Evolutionary conservation across 2,797 vertebrate species (phyloP), one percentile per base, ranked within the genome.

Genomic region (Aeoliscus strigatus): DNA sequence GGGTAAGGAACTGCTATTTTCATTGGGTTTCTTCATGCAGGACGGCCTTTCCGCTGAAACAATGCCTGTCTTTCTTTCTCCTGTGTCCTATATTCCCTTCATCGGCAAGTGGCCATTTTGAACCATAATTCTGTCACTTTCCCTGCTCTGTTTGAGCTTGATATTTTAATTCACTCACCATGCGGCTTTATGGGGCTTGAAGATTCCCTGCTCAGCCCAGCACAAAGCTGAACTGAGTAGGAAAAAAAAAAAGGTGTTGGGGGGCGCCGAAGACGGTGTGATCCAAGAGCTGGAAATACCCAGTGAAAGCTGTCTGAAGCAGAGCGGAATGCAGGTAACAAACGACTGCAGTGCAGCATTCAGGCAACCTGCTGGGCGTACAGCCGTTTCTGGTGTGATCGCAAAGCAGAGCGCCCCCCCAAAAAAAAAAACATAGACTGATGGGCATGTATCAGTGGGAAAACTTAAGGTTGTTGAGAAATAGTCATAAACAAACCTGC

Each of bases 161-260:
- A 81, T 78, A 73, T 78, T 83, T 76, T 80, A 73, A 84, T 82
- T 76, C 61, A 56, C 27, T 27, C 53, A 45, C 74, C 39, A 48
- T 45, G 4, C 48, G 54, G 42, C 60, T 79, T 68, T 38, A 55
- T 40, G 66, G 65, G 69, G 52, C 70, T 55, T 45, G 14, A 61
- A 73, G 48, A 34, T 14, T 47, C 40, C 36, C 38, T 1, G 4
- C 39, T 17, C 47, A 31, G 57, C 21, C 47, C 28, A 27, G 33
- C 44, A 50, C 52, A 70, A 62, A 61, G 39, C 59, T 42, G 59
- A 74, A 60, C 36, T 35, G n/a, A n/a, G 28, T 30, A 28, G 36
- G 51, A 36, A 8, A 27, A 14, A 8, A 25, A 9, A 35, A 4
- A 27, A 15, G 9, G 28, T 8, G 15, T 8, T 27, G 26, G 26